phyloP scores from a whole-genome alignment of 1,140 invertebrate genomes.

The Vanessa atalanta region DNA sequence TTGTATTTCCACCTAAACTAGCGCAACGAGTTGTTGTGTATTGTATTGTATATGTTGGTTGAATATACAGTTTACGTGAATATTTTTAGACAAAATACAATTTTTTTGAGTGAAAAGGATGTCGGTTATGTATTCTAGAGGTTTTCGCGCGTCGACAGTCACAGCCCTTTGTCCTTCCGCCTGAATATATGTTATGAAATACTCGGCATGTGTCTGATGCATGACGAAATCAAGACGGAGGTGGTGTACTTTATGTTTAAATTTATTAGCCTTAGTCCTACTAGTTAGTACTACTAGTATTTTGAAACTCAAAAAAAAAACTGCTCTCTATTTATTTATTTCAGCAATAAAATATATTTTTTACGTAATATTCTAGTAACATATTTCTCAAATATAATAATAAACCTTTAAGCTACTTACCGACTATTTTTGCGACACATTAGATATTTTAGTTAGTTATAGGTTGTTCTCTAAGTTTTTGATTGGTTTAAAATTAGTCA shows the following conservation, averaged over 20 bases:
- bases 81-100: constrained; percentile 1
- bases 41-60: background rate
- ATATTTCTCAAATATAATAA: no score
- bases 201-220: background rate
- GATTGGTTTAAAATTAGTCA: no score
- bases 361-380: no score
- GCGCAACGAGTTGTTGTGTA: no score
- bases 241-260: background rate
- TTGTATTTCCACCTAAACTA: background rate
- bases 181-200: constrained; percentile 4
- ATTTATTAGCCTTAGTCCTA: background rate
- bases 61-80: background rate
- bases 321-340: no score
- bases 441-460: no score
- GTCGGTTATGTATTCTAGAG: background rate
- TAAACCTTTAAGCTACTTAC: no score
- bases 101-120: background rate
- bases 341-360: no score
- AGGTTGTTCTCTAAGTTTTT: no score
- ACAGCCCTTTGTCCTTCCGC: constrained; percentile 1
- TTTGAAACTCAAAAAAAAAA: no score
- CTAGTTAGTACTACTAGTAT: no score
- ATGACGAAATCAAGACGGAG: background rate
- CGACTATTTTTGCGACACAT: no score
- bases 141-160: background rate